These are phyloP conservation scores for Tetramorium simillimum DNA, from an alignment of 1,140 invertebrate genomes.

Conservation along the genomic window DNA sequence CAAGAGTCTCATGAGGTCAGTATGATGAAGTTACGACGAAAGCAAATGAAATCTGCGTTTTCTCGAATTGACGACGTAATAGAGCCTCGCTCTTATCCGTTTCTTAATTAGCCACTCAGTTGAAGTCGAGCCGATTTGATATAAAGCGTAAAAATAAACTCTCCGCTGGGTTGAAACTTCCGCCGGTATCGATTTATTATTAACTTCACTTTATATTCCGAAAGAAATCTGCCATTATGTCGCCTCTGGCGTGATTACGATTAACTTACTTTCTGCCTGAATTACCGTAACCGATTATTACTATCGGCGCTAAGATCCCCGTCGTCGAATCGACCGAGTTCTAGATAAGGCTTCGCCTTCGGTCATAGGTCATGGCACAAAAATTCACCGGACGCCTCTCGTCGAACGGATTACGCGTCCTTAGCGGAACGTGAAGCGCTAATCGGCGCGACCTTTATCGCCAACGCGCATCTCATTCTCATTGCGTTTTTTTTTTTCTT, in stretches of 20 bases:
- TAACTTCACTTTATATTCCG: background rate
- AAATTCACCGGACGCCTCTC: conserved; percentile 48
- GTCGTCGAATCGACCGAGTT: conserved; percentile 34
- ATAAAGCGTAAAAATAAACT: background rate
- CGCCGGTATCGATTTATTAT: background rate
- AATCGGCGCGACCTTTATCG: conserved; percentile 61
- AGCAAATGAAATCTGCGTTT: conserved; percentile 23
- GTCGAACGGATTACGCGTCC: conserved; percentile 41
- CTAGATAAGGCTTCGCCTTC: conserved; percentile 63
- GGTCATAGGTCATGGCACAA: conserved; percentile 76
- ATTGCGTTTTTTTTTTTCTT: conserved; percentile 59
- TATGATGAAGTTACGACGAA: conserved; percentile 43
- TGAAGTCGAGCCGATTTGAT: background rate
- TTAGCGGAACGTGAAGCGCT: conserved; percentile 47
- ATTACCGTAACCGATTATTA: conserved; percentile 47
- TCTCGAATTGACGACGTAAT: conserved; percentile 4
- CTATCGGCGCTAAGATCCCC: conserved; percentile 32
- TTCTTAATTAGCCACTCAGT: background rate
- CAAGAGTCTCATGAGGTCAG: conserved; percentile 84
- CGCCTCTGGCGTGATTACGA: background rate
- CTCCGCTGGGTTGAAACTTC: background rate
- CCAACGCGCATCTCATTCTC: conserved; percentile 69
- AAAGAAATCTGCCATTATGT: background rate
- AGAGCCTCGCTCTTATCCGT: conserved; percentile 7
- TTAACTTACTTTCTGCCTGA: conserved; percentile 14